Percentiles rank a stretch among this genome's conserved stretches.
phyloP scores from a whole-genome alignment of 2,113 vertebrate genomes.

The Ptychochromis oligacanthus region DNA sequence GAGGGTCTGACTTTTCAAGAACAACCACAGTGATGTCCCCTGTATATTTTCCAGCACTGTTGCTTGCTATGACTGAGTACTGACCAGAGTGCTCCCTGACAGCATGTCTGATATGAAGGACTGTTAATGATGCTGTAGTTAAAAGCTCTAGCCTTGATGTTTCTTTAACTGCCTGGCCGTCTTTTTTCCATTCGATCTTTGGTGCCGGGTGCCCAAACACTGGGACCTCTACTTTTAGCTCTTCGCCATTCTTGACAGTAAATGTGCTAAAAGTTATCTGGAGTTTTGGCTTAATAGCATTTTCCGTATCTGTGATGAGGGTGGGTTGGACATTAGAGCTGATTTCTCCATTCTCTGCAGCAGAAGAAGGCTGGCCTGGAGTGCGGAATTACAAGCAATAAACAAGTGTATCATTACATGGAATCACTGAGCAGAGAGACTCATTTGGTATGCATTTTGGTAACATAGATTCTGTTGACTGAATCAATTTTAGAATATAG shows the following conservation, averaged over 20 bases:
- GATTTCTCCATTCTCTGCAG: slow-evolving; percentile 3
- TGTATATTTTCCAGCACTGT: slow-evolving; percentile 83
- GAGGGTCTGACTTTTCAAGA: slow-evolving; percentile 94
- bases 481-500: neutral
- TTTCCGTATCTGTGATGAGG: slow-evolving; percentile 87
- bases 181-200: slow-evolving; percentile 89
- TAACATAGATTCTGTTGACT: neutral
- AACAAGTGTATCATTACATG: neutral
- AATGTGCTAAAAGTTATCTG: slow-evolving; percentile 90
- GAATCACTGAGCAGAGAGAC: neutral
- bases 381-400: neutral
- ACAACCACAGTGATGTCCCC: slow-evolving; percentile 89
- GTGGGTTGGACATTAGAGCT: slow-evolving; percentile 69
- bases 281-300: slow-evolving; percentile 89
- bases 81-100: slow-evolving; percentile 93
- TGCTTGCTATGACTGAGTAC: slow-evolving; percentile 89
- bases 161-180: slow-evolving; percentile 89
- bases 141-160: slow-evolving; percentile 92
- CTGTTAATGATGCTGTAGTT: slow-evolving; percentile 84
- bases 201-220: slow-evolving; percentile 88
- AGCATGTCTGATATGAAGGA: slow-evolving; percentile 91
- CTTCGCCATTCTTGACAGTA: slow-evolving; percentile 90
- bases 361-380: slow-evolving; percentile 32
- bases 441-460: neutral
- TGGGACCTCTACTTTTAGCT: slow-evolving; percentile 92